A percentile compares a stretch with the other conserved stretches of the same genome.
Evolutionary conservation across 2,113 vertebrate genomes (phyloP).

Genomic region (Crotalus tigris): DNA sequence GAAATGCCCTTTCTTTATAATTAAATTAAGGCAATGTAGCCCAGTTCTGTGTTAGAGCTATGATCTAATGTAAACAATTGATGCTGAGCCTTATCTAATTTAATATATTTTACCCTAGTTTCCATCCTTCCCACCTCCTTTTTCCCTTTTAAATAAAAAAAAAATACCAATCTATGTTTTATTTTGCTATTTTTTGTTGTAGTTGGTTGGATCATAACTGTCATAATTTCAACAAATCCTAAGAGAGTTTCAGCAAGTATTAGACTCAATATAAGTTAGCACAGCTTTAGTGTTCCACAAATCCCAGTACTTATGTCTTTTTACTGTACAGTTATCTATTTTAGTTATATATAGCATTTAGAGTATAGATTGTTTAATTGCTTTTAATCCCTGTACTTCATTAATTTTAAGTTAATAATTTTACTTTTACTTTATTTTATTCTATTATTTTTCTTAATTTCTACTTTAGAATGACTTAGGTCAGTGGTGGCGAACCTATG

Average conservation of each 20-base stretch:
- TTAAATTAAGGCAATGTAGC: background rate
- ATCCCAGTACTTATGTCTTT: background rate
- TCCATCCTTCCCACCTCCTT: background rate
- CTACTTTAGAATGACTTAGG: background rate
- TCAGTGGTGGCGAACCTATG: no score
- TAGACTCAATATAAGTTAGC: background rate
- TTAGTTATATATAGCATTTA: background rate
- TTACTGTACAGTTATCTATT: background rate
- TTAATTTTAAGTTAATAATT: background rate
- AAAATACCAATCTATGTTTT: background rate
- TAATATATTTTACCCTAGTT: background rate
- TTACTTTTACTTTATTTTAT: background rate
- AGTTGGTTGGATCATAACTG: background rate
- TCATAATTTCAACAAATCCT: background rate
- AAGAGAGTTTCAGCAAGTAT: background rate
- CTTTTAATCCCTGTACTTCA: background rate
- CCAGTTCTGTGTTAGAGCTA: background rate
- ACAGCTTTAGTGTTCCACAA: background rate
- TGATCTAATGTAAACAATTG: background rate
- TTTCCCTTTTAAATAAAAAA: background rate
- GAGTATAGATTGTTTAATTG: background rate
- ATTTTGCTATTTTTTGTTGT: background rate
- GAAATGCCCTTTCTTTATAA: background rate
- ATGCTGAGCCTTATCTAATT: background rate
- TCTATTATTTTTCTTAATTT: background rate